A percentile compares a stretch with the other conserved stretches of the same genome.
These are phyloP conservation scores for Anthoscopus minutus DNA, from an alignment of 2,113 vertebrate genomes.

Conservation along the genomic window DNA sequence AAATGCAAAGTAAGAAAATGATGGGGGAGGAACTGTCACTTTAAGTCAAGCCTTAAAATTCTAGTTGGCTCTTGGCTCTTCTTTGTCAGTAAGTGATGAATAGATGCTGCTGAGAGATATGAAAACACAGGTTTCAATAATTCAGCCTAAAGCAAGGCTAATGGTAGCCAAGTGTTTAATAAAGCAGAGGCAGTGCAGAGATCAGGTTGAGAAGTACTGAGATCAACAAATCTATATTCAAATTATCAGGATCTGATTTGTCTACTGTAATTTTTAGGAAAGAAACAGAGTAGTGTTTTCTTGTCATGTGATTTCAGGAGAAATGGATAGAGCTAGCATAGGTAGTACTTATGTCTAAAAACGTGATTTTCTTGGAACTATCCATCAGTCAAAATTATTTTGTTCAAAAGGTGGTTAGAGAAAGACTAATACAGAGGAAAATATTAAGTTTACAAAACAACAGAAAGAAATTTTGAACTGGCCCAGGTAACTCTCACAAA, in stretches of 20 bases:
- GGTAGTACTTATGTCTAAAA: background rate
- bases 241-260: background rate
- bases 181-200: background rate
- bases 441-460: background rate
- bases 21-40: background rate
- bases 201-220: background rate
- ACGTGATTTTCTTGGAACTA: background rate
- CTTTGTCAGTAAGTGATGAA: background rate
- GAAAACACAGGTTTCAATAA: background rate
- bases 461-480: background rate
- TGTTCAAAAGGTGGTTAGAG: background rate
- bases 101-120: background rate
- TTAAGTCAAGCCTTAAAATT: background rate
- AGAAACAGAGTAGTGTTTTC: background rate
- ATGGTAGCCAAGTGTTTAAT: background rate
- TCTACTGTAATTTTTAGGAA: background rate
- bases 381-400: background rate
- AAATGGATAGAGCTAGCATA: background rate
- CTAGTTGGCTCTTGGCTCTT: background rate
- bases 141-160: background rate
- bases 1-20: background rate
- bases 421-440: background rate
- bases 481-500: background rate
- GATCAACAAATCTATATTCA: background rate
- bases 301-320: background rate